These are phyloP conservation scores for Apodemus agrarius DNA, from an alignment of 2,797 vertebrate genomes.

Conservation along the genomic window DNA sequence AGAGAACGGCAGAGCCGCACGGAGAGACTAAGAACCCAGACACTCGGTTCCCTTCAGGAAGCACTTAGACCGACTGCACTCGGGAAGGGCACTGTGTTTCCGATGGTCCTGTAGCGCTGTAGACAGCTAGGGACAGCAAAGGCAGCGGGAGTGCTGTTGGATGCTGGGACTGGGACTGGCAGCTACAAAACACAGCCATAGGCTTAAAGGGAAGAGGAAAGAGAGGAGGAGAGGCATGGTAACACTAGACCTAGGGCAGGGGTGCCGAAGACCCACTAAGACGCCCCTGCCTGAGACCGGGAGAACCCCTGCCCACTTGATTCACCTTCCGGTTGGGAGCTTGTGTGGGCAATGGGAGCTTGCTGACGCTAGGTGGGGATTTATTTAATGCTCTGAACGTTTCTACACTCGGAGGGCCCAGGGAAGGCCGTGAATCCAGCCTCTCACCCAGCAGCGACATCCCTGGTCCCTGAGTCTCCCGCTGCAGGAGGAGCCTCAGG, in stretches of 20 bases:
- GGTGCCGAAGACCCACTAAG: background rate
- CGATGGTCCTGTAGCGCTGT: background rate
- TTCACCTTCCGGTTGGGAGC: background rate
- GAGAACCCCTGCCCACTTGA: background rate
- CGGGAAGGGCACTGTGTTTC: no score
- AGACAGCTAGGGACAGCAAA: background rate
- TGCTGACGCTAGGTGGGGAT: constrained; percentile 60
- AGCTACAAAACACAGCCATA: background rate
- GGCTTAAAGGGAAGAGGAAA: background rate
- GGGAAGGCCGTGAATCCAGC: background rate
- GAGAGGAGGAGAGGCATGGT: background rate
- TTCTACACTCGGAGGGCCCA: background rate
- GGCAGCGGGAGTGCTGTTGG: background rate
- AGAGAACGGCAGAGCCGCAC: background rate
- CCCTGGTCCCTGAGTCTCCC: background rate
- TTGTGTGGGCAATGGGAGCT: background rate
- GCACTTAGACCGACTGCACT: background rate
- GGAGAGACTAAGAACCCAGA: background rate
- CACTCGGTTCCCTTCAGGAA: background rate
- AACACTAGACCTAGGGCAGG: background rate
- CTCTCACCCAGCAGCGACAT: background rate
- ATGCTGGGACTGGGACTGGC: background rate
- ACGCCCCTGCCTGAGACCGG: background rate
- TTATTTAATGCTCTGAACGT: constrained; percentile 70
- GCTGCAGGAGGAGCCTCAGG: no score